Base-by-base conservation (phyloP, 2,888 invertebrate genomes). In the Protodeltote pygarga region DNA sequence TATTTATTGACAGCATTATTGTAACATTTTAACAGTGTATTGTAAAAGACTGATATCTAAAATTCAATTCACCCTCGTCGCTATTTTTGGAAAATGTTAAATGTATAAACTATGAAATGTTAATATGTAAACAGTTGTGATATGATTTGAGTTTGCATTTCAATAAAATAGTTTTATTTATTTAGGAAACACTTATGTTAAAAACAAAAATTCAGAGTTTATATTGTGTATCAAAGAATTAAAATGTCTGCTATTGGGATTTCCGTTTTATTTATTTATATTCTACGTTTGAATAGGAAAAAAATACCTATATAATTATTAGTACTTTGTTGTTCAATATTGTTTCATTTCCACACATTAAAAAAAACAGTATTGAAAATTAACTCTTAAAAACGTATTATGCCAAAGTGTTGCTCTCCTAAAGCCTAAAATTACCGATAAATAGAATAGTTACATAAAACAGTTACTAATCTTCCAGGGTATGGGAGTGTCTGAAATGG, bases 401-500 rank as follows among this genome's bases (percentile, higher is more conserved):
- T n/a, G n/a, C n/a, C n/a, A n/a, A n/a, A n/a, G n/a, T n/a, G n/a
- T n/a, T n/a, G n/a, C n/a, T n/a, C n/a, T n/a, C n/a, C n/a, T n/a
- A n/a, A n/a, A n/a, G n/a, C n/a, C n/a, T n/a, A n/a, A n/a, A n/a
- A n/a, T n/a, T n/a, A n/a, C n/a, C n/a, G 3, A 25, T n/a, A 11
- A 24, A 10, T n/a, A n/a, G 10, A 23, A 39, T 29, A 9, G 5
- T 33, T 40, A 45, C 38, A 21, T 45, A 32, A 35, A 37, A 31
- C 37, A 33, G 25, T 17, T 45, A 40, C 59, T 32, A 31, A 65
- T 58, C 55, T 93, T 94, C 28, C 93, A 94, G 89, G 93, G 93
- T 66, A 89, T 94, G 73, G 94, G 93, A 69, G 90, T 94, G 50
- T 94, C 93, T 62, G 93, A 95, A 64, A 93, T 95, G 93, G 93